A percentile compares a stretch with the other conserved stretches of the same genome.
Conservation (phyloP, 2,113 vertebrate species). For the Microcebus murinus region DNA sequence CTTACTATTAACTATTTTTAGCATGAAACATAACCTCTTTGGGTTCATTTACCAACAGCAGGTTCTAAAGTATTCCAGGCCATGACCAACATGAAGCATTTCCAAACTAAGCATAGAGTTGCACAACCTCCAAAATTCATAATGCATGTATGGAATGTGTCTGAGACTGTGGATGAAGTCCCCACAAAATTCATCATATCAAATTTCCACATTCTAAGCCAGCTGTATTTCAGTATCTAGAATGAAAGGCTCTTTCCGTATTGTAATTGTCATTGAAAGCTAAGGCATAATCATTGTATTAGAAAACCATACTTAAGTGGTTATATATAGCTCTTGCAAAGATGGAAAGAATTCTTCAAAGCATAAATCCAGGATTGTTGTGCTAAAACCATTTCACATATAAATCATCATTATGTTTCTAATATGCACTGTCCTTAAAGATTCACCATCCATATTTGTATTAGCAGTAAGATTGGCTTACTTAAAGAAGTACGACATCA, state of each 20-base stretch:
- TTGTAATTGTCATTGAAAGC: neutral
- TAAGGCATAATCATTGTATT: neutral
- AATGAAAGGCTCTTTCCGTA: neutral
- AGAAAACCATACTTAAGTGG: neutral
- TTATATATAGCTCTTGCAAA: neutral
- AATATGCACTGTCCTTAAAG: neutral
- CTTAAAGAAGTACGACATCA: conserved; percentile 4
- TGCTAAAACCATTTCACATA: neutral
- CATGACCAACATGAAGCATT: neutral
- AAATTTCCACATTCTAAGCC: neutral
- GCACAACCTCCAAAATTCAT: neutral
- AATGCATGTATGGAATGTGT: neutral
- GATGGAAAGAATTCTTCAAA: neutral
- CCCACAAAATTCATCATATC: neutral
- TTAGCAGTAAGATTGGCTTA: neutral
- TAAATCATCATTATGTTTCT: neutral
- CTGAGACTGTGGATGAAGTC: neutral
- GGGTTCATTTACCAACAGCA: neutral
- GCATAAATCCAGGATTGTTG: neutral
- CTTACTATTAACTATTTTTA: neutral
- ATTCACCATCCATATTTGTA: neutral
- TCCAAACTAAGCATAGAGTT: neutral
- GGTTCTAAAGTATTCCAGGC: neutral
- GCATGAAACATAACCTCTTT: neutral
- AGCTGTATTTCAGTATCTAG: neutral